Evolutionary conservation across 2,888 invertebrate species (phyloP).

Genomic region (Platypus cylindrus): DNA sequence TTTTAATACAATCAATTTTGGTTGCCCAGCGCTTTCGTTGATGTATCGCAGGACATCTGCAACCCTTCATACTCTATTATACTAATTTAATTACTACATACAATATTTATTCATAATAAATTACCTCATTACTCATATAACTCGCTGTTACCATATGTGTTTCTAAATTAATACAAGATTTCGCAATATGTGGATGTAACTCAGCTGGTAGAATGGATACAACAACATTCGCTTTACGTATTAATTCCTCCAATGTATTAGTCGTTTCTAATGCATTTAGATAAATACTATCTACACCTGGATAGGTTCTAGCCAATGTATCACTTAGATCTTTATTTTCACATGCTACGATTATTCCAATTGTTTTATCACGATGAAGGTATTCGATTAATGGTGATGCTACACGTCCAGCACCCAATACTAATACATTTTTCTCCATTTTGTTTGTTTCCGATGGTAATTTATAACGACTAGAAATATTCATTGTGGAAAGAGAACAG

Average conservation of each 20-base stretch:
- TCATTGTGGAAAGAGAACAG: neutral
- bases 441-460: constrained; percentile 30
- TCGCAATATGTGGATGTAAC: constrained; percentile 76
- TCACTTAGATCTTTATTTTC: constrained; percentile 78
- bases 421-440: constrained; percentile 55
- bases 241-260: constrained; percentile 54
- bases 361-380: constrained; percentile 65
- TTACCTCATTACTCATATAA: constrained; percentile 76
- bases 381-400: constrained; percentile 92
- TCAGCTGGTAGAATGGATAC: constrained; percentile 84
- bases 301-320: constrained; percentile 60
- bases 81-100: neutral
- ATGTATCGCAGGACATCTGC: too few relatives aligned
- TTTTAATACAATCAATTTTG: too few relatives aligned
- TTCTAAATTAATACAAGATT: constrained; percentile 71
- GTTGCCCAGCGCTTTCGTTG: too few relatives aligned
- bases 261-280: constrained; percentile 57
- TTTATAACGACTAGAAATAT: constrained; percentile 24
- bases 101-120: too few relatives aligned
- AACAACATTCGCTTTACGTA: constrained; percentile 62
- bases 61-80: neutral
- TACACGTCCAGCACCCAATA: constrained; percentile 88
- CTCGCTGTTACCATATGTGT: constrained; percentile 95
- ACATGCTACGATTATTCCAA: constrained; percentile 61
- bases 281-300: constrained; percentile 67